These are phyloP conservation scores for Dryomyza anilis DNA, from an alignment of 2,888 invertebrate species.

Conservation along the genomic window DNA sequence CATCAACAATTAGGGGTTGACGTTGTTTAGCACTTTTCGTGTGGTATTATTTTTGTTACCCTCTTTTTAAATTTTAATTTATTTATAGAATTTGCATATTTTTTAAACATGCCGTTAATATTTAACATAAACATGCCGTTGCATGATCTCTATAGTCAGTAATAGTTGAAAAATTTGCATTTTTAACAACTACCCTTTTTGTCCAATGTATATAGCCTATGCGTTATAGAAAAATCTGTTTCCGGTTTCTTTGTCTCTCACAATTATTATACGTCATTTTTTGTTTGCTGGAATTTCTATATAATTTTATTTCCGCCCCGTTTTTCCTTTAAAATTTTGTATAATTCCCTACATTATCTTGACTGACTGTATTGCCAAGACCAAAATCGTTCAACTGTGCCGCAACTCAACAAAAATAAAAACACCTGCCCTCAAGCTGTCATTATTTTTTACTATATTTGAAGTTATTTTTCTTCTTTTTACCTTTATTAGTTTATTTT, in stretches of 20 bases:
- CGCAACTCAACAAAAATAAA: too few relatives aligned
- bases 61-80: too few relatives aligned
- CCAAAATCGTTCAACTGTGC: too few relatives aligned
- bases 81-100: background rate
- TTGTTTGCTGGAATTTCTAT: background rate
- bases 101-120: background rate
- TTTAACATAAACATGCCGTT: too few relatives aligned
- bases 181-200: background rate
- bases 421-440: too few relatives aligned
- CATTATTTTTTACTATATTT: too few relatives aligned
- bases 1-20: background rate
- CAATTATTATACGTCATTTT: background rate
- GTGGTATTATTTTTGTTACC: too few relatives aligned
- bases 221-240: background rate
- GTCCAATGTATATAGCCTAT: background rate
- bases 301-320: background rate
- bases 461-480: too few relatives aligned
- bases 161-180: slow-evolving; percentile 4
- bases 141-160: background rate
- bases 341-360: too few relatives aligned
- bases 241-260: background rate
- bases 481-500: background rate
- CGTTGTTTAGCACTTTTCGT: background rate
- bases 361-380: too few relatives aligned
- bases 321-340: too few relatives aligned